Conservation (phyloP, 2,113 vertebrate species). For the Chaetorhynchus papuensis region DNA sequence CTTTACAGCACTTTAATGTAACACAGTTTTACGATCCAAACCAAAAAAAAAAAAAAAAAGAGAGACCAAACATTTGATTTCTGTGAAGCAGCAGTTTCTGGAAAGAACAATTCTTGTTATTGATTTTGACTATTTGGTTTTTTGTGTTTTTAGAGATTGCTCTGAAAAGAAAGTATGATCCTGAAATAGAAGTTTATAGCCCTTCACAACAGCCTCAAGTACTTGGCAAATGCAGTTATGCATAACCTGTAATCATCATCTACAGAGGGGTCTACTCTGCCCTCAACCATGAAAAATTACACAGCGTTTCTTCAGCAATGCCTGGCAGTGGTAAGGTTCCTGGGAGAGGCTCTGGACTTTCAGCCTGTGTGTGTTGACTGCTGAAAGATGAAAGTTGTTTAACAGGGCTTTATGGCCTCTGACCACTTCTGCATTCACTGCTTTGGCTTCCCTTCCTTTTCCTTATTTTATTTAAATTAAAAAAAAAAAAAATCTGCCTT, state of each 20-base stretch:
- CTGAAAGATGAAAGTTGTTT: not conserved
- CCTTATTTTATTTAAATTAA: not conserved
- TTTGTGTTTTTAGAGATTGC: not conserved
- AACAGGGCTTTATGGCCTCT: not conserved
- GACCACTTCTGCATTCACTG: not conserved
- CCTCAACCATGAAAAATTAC: not conserved
- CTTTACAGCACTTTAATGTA: slow-evolving; percentile 19
- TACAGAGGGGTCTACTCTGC: not conserved
- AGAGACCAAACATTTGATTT: not conserved
- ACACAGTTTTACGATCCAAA: not conserved
- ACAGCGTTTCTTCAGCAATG: not conserved
- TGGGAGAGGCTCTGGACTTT: not conserved
- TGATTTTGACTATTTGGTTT: slow-evolving; percentile 24
- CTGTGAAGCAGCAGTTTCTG: not conserved
- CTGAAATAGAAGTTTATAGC: slow-evolving; percentile 19
- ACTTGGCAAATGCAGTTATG: slow-evolving; percentile 25
- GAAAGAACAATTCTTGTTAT: slow-evolving; percentile 22
- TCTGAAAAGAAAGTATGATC: not conserved
- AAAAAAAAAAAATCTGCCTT: not conserved
- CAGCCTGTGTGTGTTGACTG: not conserved
- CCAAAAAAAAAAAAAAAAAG: not conserved
- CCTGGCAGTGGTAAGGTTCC: not conserved
- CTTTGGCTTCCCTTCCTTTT: not conserved
- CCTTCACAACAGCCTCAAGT: not conserved
- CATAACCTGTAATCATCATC: slow-evolving; percentile 25